phyloP scores from a whole-genome alignment of 2,888 invertebrate species.

The Molanna angustata region DNA sequence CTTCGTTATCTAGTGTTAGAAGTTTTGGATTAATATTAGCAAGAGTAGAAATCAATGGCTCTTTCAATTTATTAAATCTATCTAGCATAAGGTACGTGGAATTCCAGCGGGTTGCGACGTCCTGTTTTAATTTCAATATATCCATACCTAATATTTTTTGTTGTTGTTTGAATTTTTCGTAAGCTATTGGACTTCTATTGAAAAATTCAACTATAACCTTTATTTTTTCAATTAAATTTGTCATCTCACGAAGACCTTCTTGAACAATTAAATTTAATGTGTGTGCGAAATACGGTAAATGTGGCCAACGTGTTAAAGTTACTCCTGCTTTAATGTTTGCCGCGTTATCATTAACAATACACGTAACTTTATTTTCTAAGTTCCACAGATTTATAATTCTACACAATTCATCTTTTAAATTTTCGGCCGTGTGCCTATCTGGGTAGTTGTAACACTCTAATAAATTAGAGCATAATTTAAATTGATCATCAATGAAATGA shows the following conservation, averaged over 20 bases:
- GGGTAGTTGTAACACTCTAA: not conserved
- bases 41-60: not conserved
- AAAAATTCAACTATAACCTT: not conserved
- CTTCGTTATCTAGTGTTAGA: not conserved
- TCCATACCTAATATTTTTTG: not conserved
- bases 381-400: not conserved
- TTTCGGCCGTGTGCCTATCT: not conserved
- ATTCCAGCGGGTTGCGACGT: constrained; percentile 31
- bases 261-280: not conserved
- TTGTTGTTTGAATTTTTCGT: not conserved
- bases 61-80: constrained; percentile 24
- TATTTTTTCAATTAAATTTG: not conserved
- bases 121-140: constrained; percentile 24
- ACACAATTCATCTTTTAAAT: not conserved
- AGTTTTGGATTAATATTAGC: not conserved
- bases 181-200: not conserved
- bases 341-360: not conserved
- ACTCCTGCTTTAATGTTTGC: not conserved
- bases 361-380: not conserved
- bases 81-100: constrained; percentile 31
- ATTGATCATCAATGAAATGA: too few relatives aligned
- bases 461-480: too few relatives aligned
- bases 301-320: not conserved
- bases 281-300: not conserved
- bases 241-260: not conserved